Evolutionary conservation across 35 echinoderm and acorn worm species (phyloP).

Genomic region (Lytechinus variegatus): DNA sequence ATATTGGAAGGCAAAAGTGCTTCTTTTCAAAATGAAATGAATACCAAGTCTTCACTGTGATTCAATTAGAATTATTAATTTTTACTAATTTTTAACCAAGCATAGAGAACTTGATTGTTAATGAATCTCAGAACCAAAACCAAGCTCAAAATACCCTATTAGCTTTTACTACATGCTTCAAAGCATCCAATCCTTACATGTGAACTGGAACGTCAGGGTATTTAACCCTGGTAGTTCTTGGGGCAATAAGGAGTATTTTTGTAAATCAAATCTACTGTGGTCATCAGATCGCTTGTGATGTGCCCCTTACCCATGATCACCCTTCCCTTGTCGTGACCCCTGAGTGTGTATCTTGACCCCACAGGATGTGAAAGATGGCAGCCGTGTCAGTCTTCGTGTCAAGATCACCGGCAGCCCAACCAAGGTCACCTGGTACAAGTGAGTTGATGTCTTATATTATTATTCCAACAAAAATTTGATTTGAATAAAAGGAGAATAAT

Average conservation of each 20-base stretch:
- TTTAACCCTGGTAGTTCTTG: neutral
- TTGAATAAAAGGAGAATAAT: no score
- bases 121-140: neutral
- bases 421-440: conserved; percentile 81
- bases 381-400: conserved; percentile 62
- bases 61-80: no score
- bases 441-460: conserved; percentile 20
- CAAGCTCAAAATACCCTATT: neutral
- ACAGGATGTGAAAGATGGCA: conserved; percentile 86
- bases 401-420: conserved; percentile 61
- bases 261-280: neutral
- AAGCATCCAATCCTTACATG: neutral
- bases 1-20: no score
- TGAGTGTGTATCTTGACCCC: conserved; percentile 37
- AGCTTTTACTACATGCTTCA: neutral
- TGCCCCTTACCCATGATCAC: neutral
- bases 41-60: no score
- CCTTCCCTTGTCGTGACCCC: neutral
- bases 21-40: no score
- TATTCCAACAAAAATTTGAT: no score
- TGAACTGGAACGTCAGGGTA: no score
- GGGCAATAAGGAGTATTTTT: neutral
- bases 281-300: neutral
- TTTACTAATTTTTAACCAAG: no score
- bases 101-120: neutral